Conservation (phyloP, 2,113 vertebrate genomes). For the Recurvirostra avosetta region DNA sequence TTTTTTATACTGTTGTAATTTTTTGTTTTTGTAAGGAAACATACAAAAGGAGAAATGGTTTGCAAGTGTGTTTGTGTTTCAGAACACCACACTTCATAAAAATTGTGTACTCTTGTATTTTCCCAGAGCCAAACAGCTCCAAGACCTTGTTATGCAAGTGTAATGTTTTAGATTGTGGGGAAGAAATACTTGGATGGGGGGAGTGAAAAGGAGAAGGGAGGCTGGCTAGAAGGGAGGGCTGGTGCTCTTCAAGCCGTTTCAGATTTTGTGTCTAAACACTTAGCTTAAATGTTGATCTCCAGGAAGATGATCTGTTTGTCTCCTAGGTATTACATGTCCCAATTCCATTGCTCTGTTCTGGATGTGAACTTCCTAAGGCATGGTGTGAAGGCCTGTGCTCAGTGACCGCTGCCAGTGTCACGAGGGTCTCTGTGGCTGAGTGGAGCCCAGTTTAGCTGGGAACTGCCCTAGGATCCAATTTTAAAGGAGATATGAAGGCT, state of each 20-base stretch:
- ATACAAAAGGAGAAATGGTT: neutral
- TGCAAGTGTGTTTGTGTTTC: neutral
- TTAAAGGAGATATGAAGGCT: neutral
- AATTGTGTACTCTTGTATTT: neutral
- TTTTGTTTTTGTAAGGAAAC: neutral
- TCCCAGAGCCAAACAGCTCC: neutral
- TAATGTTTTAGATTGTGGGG: neutral
- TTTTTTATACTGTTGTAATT: neutral
- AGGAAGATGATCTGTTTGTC: neutral
- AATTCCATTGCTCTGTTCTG: neutral
- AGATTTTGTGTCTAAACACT: neutral
- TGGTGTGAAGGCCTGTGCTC: neutral
- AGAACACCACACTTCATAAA: neutral
- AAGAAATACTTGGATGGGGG: neutral
- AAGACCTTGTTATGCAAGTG: neutral
- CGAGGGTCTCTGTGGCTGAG: neutral
- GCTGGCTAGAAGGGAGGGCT: neutral
- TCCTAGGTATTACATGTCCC: neutral
- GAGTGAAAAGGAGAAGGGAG: neutral
- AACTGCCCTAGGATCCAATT: neutral
- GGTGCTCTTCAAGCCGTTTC: neutral
- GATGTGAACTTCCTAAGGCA: neutral
- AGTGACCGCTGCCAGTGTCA: fast-evolving
- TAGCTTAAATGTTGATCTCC: neutral
- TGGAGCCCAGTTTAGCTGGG: neutral